Base-by-base conservation (phyloP, 2,797 vertebrate genomes). In the Sebastiscus tertius region DNA sequence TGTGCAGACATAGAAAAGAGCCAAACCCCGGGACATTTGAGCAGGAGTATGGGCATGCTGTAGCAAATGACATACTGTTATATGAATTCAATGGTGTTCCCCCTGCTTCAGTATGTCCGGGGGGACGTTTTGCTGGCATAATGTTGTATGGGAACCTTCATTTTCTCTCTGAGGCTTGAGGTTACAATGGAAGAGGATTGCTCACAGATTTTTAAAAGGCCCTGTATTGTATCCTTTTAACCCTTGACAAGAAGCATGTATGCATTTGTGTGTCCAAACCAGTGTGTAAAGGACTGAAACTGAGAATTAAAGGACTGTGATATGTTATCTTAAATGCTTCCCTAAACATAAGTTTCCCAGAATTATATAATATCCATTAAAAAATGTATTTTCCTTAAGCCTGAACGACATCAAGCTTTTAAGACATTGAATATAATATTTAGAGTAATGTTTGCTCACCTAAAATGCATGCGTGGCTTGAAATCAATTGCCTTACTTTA, bases 401-500 rank as follows among this genome's bases (percentile, higher is more conserved):
- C 79, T 90, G 88, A 92, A 86, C 82, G 62, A 88, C 83, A 84
- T 88, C 71, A 60, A 76, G 75, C 80, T 89, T 93, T 90, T 85
- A 81, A 80, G 86, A 92, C 72, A 85, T 64, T 90, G 14, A 85
- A 81, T 81, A 85, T 89, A 88, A 42, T 91, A 90, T 91, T 83
- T 91, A 93, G 75, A 83, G 72, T 82, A 83, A 88, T 80, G 80
- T 93, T 92, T 89, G 85, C 82, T 92, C 86, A 88, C 77, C 87
- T 91, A 84, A 88, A 93, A 86, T 94, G 94, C 90, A 96, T 96
- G 95, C 80, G 77, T 93, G 89, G 89, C 92, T 95, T 92, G 77
- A 91, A 94, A 90, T 95, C 85, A 92, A 89, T 82, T 92, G 93
- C 93, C 94, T 95, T 95, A 93, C 85, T 89, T 94, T 93, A 93